Evolutionary conservation across 2,113 vertebrate species (phyloP), one percentile per base, ranked within the genome.

Genomic region (Gymnobelideus leadbeateri): DNA sequence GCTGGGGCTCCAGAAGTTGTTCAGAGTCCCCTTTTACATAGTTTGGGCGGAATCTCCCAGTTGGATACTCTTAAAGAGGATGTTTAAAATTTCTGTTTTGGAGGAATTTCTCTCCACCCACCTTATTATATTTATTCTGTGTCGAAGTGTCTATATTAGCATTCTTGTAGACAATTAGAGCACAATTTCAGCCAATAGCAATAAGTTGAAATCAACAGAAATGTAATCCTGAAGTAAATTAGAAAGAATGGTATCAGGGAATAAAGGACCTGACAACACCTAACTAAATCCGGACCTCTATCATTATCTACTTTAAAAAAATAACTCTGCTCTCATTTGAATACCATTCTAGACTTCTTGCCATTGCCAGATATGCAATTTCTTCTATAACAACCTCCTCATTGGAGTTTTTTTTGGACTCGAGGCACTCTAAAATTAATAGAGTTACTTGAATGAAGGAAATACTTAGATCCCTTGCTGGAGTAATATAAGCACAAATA

Each of bases 401-500:
- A 90, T 53, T 53, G 53, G 2, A 92, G 77, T 92, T 92, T 37
- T n/a, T n/a, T 91, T 54, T 91, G 19, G n/a, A 49, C 50, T 89
- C 47, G 91, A 9, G 89, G 43, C 91, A 91, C 51, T 90, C 89
- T 51, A 94, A 89, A 94, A 51, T 92, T 47, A 77, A 89, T 95
- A 91, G 93, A 89, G 77, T 51, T 28, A 49, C n/a, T 84, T 53
- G 2, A 95, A 24, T 50, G 90, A 93, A 84, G 19, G 68, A 8
- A 84, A 43, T 43, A 84, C 43, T 84, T 84, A 2, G 43, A 84
- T 84, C 23, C 7, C 68, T 84, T 84, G 5, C n/a, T 21, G 16
- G 37, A 84, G n/a, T 16, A 84, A 43, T 84, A 43, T 84, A 43
- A 84, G n/a, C 37, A 84, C 68, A 84, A 84, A 84, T 84, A 84